These are phyloP conservation scores for Callimorpha dominula DNA, from an alignment of 2,888 invertebrate genomes.

Conservation along the genomic window DNA sequence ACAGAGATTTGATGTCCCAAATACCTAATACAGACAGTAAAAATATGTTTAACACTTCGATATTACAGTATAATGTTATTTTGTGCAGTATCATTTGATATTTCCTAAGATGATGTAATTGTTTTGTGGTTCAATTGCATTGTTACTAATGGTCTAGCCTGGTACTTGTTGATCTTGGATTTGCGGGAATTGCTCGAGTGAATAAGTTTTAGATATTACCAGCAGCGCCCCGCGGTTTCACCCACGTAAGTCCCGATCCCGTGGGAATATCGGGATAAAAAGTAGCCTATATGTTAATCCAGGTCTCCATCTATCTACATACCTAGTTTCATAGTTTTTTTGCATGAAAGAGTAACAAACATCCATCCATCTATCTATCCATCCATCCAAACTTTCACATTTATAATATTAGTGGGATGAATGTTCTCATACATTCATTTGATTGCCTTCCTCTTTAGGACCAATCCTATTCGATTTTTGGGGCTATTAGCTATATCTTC, in stretches of 20 bases:
- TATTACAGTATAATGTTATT: slow-evolving; percentile 33
- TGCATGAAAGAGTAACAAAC: too few species aligned
- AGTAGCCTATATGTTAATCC: too few species aligned
- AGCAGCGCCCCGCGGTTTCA: too few species aligned
- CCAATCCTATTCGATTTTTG: too few species aligned
- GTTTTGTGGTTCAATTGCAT: slow-evolving; percentile 47
- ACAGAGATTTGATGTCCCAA: slow-evolving; percentile 79
- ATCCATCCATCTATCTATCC: too few species aligned
- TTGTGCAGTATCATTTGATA: slow-evolving; percentile 46
- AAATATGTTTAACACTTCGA: slow-evolving; percentile 25
- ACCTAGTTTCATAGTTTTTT: too few species aligned
- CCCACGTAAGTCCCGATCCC: too few species aligned
- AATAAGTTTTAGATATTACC: background rate
- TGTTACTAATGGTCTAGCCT: slow-evolving; percentile 30
- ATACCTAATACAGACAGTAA: slow-evolving; percentile 72
- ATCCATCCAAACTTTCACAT: too few species aligned
- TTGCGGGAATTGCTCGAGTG: background rate
- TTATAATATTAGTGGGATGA: too few species aligned
- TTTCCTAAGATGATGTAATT: slow-evolving; percentile 53
- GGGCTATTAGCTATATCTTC: too few species aligned
- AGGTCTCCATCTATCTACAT: too few species aligned
- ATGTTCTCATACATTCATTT: background rate
- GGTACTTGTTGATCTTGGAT: background rate
- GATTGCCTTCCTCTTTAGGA: background rate
- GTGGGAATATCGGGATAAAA: too few species aligned